A percentile compares a stretch with the other conserved stretches of the same genome.
Conservation (phyloP, 2,113 vertebrate species). For the Mormoops blainvillei region DNA sequence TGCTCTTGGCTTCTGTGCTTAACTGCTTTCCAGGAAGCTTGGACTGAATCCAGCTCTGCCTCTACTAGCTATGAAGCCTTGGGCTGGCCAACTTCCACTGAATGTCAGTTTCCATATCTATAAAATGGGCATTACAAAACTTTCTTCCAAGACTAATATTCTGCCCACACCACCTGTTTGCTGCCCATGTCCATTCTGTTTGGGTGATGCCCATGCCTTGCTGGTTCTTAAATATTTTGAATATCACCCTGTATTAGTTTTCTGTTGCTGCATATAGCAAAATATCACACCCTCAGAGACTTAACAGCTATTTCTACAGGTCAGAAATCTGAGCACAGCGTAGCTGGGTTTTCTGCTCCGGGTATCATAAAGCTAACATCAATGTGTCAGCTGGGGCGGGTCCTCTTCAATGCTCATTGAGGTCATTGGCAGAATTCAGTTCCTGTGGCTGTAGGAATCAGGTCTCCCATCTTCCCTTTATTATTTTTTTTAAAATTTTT, state of each 20-base stretch:
- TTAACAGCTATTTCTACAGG: background rate
- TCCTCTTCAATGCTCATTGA: background rate
- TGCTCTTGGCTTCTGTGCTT: too few species aligned
- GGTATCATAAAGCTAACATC: background rate
- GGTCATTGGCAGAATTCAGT: background rate
- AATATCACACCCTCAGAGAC: background rate
- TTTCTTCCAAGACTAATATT: background rate
- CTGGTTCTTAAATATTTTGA: background rate
- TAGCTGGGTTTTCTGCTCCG: background rate
- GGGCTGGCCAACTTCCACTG: background rate
- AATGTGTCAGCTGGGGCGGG: background rate
- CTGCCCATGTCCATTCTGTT: background rate
- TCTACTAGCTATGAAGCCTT: background rate
- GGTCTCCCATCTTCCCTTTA: background rate
- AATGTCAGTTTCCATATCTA: background rate
- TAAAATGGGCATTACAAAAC: background rate
- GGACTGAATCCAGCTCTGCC: background rate
- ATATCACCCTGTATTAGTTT: background rate
- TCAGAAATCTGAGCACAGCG: background rate
- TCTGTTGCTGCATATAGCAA: background rate
- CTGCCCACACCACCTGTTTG: background rate
- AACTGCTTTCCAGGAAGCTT: background rate
- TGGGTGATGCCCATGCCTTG: background rate
- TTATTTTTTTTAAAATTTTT: background rate
- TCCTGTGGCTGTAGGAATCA: background rate